Percentiles rank a stretch among this genome's conserved stretches.
Conservation (phyloP, 2,797 vertebrate species). For the Sphaeramia orbicularis region DNA sequence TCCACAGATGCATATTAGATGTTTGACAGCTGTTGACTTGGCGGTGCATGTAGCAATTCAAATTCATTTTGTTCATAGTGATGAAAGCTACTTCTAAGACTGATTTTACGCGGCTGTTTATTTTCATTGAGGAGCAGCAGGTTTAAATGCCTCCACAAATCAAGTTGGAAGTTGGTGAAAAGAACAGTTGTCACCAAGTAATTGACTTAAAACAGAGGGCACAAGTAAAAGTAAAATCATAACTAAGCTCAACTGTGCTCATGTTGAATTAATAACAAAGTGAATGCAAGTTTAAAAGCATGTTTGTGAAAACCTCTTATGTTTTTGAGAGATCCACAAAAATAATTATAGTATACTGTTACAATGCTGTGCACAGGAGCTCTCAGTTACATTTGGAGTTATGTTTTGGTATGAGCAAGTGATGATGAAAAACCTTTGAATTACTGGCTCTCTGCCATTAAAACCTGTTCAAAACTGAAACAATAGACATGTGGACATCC, state of each 20-base stretch:
- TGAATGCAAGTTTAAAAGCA: background rate
- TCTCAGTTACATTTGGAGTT: no score
- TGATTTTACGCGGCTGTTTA: conserved; percentile 40
- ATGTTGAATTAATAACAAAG: background rate
- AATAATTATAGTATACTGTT: background rate
- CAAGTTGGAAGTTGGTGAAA: conserved; percentile 1
- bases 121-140: conserved; percentile 14
- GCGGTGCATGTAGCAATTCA: conserved; percentile 62
- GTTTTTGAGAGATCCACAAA: background rate
- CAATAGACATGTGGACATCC: no score
- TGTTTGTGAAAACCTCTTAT: background rate
- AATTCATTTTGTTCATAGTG: conserved; percentile 67
- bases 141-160: background rate
- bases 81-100: conserved; percentile 59
- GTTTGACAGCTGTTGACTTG: conserved; percentile 80
- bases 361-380: no score
- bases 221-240: background rate
- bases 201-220: background rate
- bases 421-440: no score
- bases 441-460: no score
- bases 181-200: background rate
- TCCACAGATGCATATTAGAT: conserved; percentile 66
- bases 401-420: no score
- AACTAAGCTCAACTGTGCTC: background rate
- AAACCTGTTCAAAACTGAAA: no score